A percentile compares a stretch with the other conserved stretches of the same genome.
Evolutionary conservation across 2,113 vertebrate genomes (phyloP).

Genomic region (Neotoma lepida): DNA sequence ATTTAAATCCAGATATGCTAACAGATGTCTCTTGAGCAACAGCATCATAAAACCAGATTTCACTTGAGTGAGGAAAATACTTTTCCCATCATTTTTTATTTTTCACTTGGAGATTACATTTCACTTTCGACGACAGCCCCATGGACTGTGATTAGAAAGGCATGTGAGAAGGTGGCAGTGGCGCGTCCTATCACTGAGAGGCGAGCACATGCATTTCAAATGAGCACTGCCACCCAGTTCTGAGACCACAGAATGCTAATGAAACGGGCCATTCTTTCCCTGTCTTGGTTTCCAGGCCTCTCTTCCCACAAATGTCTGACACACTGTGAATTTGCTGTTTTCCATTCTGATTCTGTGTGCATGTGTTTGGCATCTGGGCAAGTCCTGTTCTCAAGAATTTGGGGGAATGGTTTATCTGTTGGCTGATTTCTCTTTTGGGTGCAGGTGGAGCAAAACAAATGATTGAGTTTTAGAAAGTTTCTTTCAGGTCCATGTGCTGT

Average conservation of each 20-base stretch:
- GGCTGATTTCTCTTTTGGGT: constrained; percentile 49
- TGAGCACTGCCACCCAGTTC: constrained; percentile 17
- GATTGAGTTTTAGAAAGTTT: constrained; percentile 30
- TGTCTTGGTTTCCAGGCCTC: constrained; percentile 54
- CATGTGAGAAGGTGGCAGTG: background rate
- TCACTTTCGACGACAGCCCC: constrained; percentile 48
- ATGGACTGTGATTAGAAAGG: constrained; percentile 65
- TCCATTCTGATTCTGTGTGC: constrained; percentile 46
- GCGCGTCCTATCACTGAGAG: constrained; percentile 15
- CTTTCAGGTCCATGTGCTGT: background rate
- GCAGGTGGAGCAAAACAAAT: constrained; percentile 60
- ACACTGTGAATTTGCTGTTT: constrained; percentile 45
- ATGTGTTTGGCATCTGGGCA: constrained; percentile 59
- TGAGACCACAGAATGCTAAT: constrained; percentile 57
- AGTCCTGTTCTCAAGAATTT: constrained; percentile 53
- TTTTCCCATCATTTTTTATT: constrained; percentile 63
- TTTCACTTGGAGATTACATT: constrained; percentile 66
- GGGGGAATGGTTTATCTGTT: constrained; percentile 41
- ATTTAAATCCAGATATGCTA: constrained; percentile 72
- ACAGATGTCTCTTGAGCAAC: constrained; percentile 72
- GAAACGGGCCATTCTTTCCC: constrained; percentile 55
- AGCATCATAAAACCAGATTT: constrained; percentile 73
- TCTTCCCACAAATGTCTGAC: constrained; percentile 45
- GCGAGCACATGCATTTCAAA: constrained; percentile 60
- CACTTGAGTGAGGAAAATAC: constrained; percentile 61